Percentiles rank a stretch among this genome's conserved stretches.
Conservation (phyloP, 2,888 invertebrate species). For the Lasius fuliginosus region DNA sequence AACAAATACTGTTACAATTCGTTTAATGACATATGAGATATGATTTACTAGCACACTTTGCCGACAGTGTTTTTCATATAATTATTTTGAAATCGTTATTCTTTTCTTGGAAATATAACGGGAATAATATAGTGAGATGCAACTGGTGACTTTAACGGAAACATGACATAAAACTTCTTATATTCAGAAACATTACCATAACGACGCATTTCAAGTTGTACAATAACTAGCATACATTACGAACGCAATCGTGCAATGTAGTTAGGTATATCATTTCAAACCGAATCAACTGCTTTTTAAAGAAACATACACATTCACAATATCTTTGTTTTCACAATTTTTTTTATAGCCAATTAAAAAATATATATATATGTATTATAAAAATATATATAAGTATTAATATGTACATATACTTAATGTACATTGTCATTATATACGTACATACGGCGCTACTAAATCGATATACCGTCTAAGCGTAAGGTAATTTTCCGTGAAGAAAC, state of each 20-base stretch:
- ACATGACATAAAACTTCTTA: slow-evolving; percentile 12
- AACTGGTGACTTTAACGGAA: not conserved
- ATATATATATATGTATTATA: not conserved
- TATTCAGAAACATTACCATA: not conserved
- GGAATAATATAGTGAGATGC: not conserved
- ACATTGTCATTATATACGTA: slow-evolving; percentile 43
- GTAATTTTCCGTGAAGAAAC: slow-evolving; percentile 51
- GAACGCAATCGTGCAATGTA: not conserved
- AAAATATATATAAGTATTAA: not conserved
- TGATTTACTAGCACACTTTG: not conserved
- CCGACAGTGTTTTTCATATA: not conserved
- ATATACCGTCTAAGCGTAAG: slow-evolving; percentile 47
- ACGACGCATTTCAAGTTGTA: not conserved
- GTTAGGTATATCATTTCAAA: not conserved
- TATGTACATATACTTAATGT: slow-evolving; percentile 1
- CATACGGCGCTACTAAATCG: slow-evolving; percentile 32
- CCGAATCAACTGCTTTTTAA: not conserved
- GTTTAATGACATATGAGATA: not conserved
- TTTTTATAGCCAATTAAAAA: not conserved
- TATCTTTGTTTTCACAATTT: not conserved
- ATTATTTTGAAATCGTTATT: not conserved
- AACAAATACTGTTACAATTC: slow-evolving; percentile 1
- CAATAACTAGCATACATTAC: not conserved
- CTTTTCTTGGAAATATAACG: not conserved
- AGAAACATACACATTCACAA: not conserved